phyloP scores from a whole-genome alignment of 2,888 invertebrate species.

The Flexamia atlantica region DNA sequence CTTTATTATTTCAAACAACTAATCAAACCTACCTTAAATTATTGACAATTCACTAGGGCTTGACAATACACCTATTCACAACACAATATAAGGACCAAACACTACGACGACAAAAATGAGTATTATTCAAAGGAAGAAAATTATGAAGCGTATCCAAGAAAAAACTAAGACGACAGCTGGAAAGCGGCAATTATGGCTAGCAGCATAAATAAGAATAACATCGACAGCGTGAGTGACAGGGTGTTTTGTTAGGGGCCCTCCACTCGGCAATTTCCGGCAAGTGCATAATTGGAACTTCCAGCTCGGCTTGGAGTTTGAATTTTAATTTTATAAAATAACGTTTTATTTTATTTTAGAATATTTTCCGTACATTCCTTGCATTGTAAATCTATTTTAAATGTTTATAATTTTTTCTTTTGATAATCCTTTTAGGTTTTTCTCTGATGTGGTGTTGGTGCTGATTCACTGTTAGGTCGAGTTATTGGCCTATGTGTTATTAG shows the following conservation, averaged over 20 bases:
- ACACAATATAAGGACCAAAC: too few species aligned
- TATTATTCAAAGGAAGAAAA: not conserved
- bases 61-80: too few species aligned
- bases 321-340: not conserved
- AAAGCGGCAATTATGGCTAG: conserved; percentile 9
- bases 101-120: not conserved
- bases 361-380: not conserved
- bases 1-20: too few species aligned
- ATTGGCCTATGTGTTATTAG: too few species aligned
- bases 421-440: too few species aligned
- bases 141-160: not conserved
- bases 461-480: too few species aligned
- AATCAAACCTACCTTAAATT: too few species aligned
- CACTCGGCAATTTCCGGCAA: conserved; percentile 27
- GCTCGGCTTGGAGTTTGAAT: not conserved
- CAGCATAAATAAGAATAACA: conserved; percentile 37
- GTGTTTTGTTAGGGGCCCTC: conserved; percentile 44
- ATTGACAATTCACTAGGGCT: too few species aligned
- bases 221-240: conserved; percentile 39
- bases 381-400: too few species aligned
- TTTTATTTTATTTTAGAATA: conserved; percentile 14
- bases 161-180: conserved; percentile 27
- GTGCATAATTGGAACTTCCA: conserved; percentile 31
- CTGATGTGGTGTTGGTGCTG: too few species aligned
- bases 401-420: too few species aligned